Percentiles rank a stretch among this genome's conserved stretches.
These are phyloP conservation scores for Acleris holmiana DNA, from an alignment of 2,888 invertebrate genomes.

Conservation along the genomic window DNA sequence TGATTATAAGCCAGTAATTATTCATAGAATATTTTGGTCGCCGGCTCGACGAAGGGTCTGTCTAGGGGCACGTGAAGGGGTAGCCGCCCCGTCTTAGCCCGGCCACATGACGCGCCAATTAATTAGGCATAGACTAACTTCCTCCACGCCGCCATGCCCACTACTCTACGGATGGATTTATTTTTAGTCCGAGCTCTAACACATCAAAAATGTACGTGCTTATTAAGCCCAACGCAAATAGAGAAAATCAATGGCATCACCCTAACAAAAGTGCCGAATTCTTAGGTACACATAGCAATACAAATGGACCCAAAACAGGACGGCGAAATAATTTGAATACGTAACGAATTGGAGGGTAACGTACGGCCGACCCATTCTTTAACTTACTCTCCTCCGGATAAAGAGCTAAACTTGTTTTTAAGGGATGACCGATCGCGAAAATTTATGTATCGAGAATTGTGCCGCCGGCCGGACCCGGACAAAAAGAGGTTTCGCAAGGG, in stretches of 20 bases:
- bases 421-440: constrained; percentile 84
- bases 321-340: constrained; percentile 82
- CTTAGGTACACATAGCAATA: constrained; percentile 61
- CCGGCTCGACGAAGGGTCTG: constrained; percentile 54
- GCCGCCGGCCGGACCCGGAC: constrained; percentile 76
- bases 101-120: constrained; percentile 65
- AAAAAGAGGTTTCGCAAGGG: constrained; percentile 78
- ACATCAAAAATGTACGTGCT: constrained; percentile 37
- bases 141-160: constrained; percentile 24
- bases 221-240: constrained; percentile 38
- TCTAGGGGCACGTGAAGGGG: constrained; percentile 65
- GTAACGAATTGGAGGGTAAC: constrained; percentile 81
- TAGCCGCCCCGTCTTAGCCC: constrained; percentile 56
- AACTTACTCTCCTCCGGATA: constrained; percentile 78
- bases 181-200: constrained; percentile 17
- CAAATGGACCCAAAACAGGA: constrained; percentile 78
- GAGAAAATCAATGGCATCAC: constrained; percentile 60
- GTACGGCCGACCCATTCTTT: constrained; percentile 77
- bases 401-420: constrained; percentile 84
- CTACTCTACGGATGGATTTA: constrained; percentile 10
- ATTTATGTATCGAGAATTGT: constrained; percentile 82
- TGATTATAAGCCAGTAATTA: neutral
- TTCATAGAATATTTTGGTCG: constrained; percentile 3
- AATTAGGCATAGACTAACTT: constrained; percentile 61
- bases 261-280: constrained; percentile 59